phyloP scores from a whole-genome alignment of 2,113 vertebrate species.

The Pongo pygmaeus region DNA sequence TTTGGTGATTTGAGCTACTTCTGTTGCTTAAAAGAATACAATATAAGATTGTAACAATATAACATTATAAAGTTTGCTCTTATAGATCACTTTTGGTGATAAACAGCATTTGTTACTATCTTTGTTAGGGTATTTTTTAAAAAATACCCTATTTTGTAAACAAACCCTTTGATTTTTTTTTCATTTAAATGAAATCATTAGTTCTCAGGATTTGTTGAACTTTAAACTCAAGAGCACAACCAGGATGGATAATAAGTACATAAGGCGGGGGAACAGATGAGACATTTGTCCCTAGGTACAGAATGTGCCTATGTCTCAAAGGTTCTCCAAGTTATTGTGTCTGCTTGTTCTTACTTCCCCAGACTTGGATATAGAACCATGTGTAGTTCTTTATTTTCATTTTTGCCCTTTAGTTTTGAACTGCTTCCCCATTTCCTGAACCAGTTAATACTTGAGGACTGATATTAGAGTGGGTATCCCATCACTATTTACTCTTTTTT shows the following conservation, averaged over 20 bases:
- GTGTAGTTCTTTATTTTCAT: constrained; percentile 41
- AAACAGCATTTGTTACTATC: constrained; percentile 40
- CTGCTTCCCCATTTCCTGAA: neutral
- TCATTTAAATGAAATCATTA: constrained; percentile 51
- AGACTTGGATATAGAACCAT: neutral
- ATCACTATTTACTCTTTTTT: constrained; percentile 26
- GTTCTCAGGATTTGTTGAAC: constrained; percentile 49
- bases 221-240: constrained; percentile 34
- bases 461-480: neutral
- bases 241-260: neutral
- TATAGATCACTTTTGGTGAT: constrained; percentile 52
- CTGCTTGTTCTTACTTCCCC: neutral
- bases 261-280: neutral
- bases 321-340: neutral
- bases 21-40: constrained; percentile 62
- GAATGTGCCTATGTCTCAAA: neutral
- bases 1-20: constrained; percentile 61
- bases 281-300: neutral
- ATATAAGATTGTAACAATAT: neutral
- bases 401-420: constrained; percentile 50
- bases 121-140: constrained; percentile 3
- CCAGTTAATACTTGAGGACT: neutral
- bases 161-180: constrained; percentile 57
- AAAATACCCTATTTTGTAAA: constrained; percentile 46
- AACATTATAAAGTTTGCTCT: constrained; percentile 55